Evolutionary conservation across 2,888 invertebrate species (phyloP).

Genomic region (Parasteatoda lunata): DNA sequence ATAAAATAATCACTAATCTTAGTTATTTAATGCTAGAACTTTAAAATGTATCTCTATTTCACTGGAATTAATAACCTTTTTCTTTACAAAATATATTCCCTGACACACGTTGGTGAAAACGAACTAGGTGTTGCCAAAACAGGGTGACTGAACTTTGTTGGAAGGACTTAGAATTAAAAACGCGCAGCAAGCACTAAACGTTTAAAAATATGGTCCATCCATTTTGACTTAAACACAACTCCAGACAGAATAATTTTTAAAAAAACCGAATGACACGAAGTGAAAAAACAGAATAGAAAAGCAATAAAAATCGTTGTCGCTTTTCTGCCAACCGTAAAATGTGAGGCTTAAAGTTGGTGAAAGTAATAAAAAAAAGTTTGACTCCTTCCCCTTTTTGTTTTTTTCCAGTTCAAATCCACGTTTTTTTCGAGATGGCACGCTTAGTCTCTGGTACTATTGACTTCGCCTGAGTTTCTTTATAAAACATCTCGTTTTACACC

Average conservation of each 20-base stretch:
- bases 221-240: slow-evolving; percentile 63
- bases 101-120: neutral
- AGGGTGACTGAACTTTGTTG: neutral
- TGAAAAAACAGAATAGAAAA: slow-evolving; percentile 8
- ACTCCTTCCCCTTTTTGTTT: neutral
- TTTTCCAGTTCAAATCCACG: neutral
- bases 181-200: slow-evolving; percentile 19
- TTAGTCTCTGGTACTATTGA: slow-evolving; percentile 5
- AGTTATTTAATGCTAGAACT: too few relatives aligned
- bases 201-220: slow-evolving; percentile 66
- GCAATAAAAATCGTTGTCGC: slow-evolving; percentile 41
- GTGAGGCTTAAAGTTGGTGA: slow-evolving; percentile 19
- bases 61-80: too few relatives aligned
- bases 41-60: too few relatives aligned
- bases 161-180: neutral
- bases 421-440: too few relatives aligned
- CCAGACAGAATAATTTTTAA: slow-evolving; percentile 52
- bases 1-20: too few relatives aligned
- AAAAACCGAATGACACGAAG: slow-evolving; percentile 16
- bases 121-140: neutral
- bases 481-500: slow-evolving; percentile 61
- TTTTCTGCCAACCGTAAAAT: slow-evolving; percentile 61
- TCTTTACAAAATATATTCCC: neutral
- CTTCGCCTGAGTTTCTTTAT: slow-evolving; percentile 43
- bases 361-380: slow-evolving; percentile 14